phyloP scores from a whole-genome alignment of 2,888 invertebrate genomes.

The Zeuzera pyrina region DNA sequence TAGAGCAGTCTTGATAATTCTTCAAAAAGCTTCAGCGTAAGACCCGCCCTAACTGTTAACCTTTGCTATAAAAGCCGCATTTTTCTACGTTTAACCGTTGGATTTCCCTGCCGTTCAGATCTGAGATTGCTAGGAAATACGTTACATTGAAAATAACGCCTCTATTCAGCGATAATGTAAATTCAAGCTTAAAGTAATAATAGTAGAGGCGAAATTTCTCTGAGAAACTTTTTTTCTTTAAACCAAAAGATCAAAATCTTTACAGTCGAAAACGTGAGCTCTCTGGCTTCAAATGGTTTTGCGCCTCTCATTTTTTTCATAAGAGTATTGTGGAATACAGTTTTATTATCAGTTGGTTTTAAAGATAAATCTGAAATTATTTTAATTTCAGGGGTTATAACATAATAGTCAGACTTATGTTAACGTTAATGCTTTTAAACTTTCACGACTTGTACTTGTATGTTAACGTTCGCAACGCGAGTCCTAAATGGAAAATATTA shows the following conservation, averaged over 20 bases:
- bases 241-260: constrained; percentile 10
- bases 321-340: constrained; percentile 11
- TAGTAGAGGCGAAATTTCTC: constrained; percentile 3
- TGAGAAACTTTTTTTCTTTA: constrained; percentile 5
- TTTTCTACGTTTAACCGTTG: constrained; percentile 27
- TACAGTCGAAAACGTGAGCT: constrained; percentile 12
- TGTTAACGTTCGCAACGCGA: too few relatives aligned
- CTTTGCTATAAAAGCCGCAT: constrained; percentile 32
- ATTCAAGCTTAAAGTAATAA: background rate
- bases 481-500: too few relatives aligned
- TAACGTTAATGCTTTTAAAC: too few relatives aligned
- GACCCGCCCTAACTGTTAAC: constrained; percentile 28
- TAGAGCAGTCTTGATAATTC: too few relatives aligned
- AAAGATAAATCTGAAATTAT: too few relatives aligned
- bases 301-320: constrained; percentile 9
- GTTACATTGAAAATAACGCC: constrained; percentile 29
- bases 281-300: constrained; percentile 8
- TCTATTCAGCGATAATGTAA: constrained; percentile 3
- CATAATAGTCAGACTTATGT: too few relatives aligned
- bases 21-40: too few relatives aligned
- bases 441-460: too few relatives aligned
- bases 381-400: too few relatives aligned
- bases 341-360: constrained; percentile 15
- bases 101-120: constrained; percentile 36
- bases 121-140: constrained; percentile 40